phyloP scores from a whole-genome alignment of 2,888 invertebrate genomes.

The Eristalis pertinax region DNA sequence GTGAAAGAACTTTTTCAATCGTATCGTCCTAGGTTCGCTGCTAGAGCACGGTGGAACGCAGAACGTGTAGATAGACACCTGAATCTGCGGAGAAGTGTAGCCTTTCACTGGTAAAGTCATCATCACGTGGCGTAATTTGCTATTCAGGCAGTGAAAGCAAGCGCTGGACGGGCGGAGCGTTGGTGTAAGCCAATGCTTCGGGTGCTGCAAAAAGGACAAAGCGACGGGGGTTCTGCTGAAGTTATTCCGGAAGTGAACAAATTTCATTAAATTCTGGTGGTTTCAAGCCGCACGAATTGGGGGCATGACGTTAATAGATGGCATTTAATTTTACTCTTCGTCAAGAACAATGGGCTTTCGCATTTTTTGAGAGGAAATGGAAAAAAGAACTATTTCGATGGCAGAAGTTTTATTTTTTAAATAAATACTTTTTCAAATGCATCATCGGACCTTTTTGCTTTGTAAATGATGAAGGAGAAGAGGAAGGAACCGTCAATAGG shows the following conservation, averaged over 20 bases:
- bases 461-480: too few species aligned
- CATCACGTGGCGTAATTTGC: background rate
- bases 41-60: background rate
- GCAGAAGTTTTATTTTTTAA: too few species aligned
- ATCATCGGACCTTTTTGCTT: too few species aligned
- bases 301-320: too few species aligned
- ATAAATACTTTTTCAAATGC: too few species aligned
- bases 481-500: too few species aligned
- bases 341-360: too few species aligned
- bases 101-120: background rate
- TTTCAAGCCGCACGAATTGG: too few species aligned
- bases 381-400: too few species aligned
- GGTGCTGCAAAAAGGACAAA: background rate
- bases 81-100: background rate
- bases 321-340: too few species aligned
- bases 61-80: background rate
- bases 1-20: slow-evolving; percentile 45
- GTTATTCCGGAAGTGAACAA: background rate
- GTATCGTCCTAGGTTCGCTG: background rate
- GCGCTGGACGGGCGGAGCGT: background rate
- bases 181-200: slow-evolving; percentile 9
- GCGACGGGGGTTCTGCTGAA: background rate
- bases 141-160: background rate
- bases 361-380: too few species aligned
- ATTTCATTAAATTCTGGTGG: slow-evolving; percentile 16